phyloP scores from a whole-genome alignment of 2,113 vertebrate species.

The Gulo gulo region DNA sequence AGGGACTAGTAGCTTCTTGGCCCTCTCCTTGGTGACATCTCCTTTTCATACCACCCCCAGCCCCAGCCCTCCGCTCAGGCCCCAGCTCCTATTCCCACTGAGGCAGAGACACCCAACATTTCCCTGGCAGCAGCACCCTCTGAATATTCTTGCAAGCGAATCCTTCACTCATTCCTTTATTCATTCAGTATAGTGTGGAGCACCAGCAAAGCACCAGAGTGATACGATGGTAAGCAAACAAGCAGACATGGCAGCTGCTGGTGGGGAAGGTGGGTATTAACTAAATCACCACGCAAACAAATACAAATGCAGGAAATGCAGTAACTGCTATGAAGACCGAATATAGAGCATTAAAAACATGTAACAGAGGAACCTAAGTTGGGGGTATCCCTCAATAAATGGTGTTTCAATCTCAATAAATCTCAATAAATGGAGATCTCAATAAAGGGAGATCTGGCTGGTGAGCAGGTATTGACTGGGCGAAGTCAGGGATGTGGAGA shows the following conservation, averaged over 20 bases:
- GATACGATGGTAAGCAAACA: not conserved
- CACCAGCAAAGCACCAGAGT: not conserved
- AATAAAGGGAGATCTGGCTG: not conserved
- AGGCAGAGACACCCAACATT: not conserved
- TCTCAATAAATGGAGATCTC: too few relatives aligned
- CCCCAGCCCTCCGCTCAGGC: not conserved
- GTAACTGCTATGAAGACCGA: not conserved
- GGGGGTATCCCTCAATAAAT: not conserved
- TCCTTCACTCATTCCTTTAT: not conserved
- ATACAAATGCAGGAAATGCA: not conserved
- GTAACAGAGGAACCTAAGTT: not conserved
- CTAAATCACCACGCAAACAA: not conserved
- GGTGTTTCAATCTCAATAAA: not conserved
- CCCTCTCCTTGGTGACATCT: not conserved
- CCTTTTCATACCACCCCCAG: not conserved
- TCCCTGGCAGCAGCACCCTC: not conserved
- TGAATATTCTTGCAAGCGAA: not conserved
- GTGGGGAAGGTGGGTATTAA: not conserved
- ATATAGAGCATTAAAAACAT: not conserved
- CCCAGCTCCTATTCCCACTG: not conserved
- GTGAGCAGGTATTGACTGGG: not conserved
- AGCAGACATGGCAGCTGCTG: not conserved
- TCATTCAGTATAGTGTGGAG: not conserved
- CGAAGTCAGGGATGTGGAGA: not conserved
- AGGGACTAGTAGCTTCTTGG: too few relatives aligned